Evolutionary conservation across 53 echinoderm and acorn worm genomes (phyloP), one percentile per base, ranked within the genome.

Genomic region (Arbacia lixula): DNA sequence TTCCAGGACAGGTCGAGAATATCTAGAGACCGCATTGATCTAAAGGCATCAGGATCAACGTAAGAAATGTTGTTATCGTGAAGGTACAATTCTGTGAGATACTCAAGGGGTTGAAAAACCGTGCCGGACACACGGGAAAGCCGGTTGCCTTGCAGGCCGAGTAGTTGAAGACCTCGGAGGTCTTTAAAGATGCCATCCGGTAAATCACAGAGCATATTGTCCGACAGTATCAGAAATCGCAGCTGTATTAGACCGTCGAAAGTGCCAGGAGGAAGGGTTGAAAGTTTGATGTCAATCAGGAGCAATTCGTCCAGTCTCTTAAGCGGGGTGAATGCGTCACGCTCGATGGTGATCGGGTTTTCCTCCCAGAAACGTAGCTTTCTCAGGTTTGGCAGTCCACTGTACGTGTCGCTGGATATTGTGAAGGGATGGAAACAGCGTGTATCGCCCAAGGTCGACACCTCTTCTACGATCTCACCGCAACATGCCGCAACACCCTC

Each of bases 101-200:
- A 74, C 34, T 52, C 74, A 5, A 74, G 74, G 2, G 74, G 74
- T 53, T 11, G 43, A 4, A 74, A 53, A 28, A 74, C 6, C 2
- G 33, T 21, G 26, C 53, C 27, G 2, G 74, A 74, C 12, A 74
- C 53, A 21, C 33, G 35, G 17, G n/a, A 21, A 21, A 74, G 19
- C 5, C 21, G 50, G 49, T 74, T 74, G 33, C 22, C 19, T 2
- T 0, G 17, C 19, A 74, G 31, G 33, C 31, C 30, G 33, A 74
- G 20, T 6, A 9, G 19, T 43, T 34, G 74, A 42, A 74, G 49
- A 27, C 33, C 52, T 31, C 33, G 74, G 31, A 74, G 52, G 33
- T 74, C 74, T 27, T 74, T 21, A 24, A 74, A 74, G 20, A 74
- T 74, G 35, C 35, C 74, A 34, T 74, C 74, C 3, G 74, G 35